phyloP scores from a whole-genome alignment of 1,140 invertebrate genomes.

The Calliopsis andreniformis region DNA sequence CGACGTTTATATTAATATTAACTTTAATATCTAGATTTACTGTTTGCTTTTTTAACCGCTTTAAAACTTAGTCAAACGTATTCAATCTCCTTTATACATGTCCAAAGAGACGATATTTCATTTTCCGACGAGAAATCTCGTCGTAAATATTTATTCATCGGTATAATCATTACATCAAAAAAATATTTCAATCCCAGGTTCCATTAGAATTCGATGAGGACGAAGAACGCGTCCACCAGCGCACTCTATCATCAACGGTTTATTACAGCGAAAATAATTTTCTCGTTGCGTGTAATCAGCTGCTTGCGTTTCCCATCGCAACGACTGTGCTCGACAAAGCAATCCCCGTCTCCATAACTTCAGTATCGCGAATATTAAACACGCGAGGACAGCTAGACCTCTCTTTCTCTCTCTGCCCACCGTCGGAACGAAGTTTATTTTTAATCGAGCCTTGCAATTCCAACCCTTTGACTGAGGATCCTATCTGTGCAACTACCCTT shows the following conservation, averaged over 20 bases:
- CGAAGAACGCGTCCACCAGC: background rate
- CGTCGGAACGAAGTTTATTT: constrained; percentile 5
- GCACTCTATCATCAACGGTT: background rate
- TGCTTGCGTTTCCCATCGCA: no score
- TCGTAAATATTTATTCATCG: no score
- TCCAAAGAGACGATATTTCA: no score
- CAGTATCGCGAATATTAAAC: constrained; percentile 27
- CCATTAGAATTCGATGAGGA: background rate
- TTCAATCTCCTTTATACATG: no score
- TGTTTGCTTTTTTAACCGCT: no score
- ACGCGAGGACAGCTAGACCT: no score
- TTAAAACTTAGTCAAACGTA: no score
- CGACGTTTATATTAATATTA: no score
- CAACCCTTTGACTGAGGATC: background rate
- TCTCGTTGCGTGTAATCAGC: background rate
- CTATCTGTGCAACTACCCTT: background rate
- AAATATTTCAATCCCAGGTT: no score
- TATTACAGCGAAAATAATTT: constrained; percentile 13
- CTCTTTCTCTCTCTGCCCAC: background rate
- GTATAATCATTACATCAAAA: no score
- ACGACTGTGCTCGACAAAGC: background rate
- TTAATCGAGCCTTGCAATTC: background rate
- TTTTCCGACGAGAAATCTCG: no score
- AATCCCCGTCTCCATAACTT: constrained; percentile 11
- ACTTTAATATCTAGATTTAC: no score